Conservation (phyloP, 2,888 invertebrate genomes). For the Drosophila tripunctata region DNA sequence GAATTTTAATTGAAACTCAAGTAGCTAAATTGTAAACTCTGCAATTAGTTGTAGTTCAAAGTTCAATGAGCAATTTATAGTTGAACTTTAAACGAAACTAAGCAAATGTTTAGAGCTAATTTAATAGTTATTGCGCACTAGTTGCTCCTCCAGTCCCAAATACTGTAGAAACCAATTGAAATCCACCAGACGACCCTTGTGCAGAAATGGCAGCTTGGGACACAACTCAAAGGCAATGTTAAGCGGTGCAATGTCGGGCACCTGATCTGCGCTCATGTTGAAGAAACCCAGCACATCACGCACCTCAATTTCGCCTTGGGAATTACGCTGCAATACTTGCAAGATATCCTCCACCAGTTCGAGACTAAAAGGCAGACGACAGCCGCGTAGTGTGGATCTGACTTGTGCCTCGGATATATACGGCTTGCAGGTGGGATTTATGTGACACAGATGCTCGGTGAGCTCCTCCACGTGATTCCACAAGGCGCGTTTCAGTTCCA, state of each 20-base stretch:
- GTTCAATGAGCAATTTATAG: neutral
- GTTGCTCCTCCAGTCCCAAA: slow-evolving; percentile 81
- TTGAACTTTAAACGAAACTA: neutral
- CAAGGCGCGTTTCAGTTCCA: slow-evolving; percentile 88
- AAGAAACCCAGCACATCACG: slow-evolving; percentile 89
- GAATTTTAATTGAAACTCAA: neutral
- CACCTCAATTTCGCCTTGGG: slow-evolving; percentile 87
- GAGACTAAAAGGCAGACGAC: slow-evolving; percentile 88
- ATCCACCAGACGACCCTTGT: slow-evolving; percentile 82
- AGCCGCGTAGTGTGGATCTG: slow-evolving; percentile 88
- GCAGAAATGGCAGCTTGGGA: slow-evolving; percentile 82
- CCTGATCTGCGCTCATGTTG: slow-evolving; percentile 86
- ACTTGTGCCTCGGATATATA: slow-evolving; percentile 86
- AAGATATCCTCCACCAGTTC: slow-evolving; percentile 90
- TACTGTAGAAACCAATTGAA: slow-evolving; percentile 81
- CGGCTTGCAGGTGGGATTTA: slow-evolving; percentile 86
- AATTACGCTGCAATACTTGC: slow-evolving; percentile 86
- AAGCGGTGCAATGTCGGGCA: slow-evolving; percentile 81
- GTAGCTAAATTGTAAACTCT: too few relatives aligned
- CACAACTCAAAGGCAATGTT: slow-evolving; percentile 83
- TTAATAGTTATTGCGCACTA: slow-evolving; percentile 64
- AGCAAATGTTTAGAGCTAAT: neutral
- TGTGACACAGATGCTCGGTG: slow-evolving; percentile 86
- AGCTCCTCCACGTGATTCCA: slow-evolving; percentile 89
- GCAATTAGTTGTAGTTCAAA: neutral